Evolutionary conservation across 2,797 vertebrate genomes (phyloP).

Genomic region (Arrhamphus sclerolepis): DNA sequence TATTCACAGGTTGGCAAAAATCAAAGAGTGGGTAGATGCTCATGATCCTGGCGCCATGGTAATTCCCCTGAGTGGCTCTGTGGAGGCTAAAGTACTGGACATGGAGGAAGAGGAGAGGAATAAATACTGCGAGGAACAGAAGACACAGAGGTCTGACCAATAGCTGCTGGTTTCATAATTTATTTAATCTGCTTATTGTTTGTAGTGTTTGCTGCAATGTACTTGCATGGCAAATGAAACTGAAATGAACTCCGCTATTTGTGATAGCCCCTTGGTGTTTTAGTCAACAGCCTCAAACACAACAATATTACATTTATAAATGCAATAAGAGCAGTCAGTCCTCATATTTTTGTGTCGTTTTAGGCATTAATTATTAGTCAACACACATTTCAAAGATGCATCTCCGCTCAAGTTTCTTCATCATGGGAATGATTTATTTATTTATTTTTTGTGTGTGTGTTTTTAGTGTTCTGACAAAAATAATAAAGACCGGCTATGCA

Average conservation of each 20-base stretch:
- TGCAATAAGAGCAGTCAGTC: too few relatives aligned
- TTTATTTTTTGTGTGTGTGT: constrained; percentile 2
- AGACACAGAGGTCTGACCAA: constrained; percentile 94
- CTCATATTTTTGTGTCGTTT: too few relatives aligned
- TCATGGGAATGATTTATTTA: not conserved
- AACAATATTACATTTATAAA: too few relatives aligned
- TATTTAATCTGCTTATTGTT: not conserved
- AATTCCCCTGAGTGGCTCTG: constrained; percentile 94
- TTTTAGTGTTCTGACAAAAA: constrained; percentile 93
- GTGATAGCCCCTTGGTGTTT: not conserved
- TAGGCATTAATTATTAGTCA: not conserved
- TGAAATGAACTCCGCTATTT: too few relatives aligned
- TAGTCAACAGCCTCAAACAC: not conserved
- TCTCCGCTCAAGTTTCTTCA: not conserved
- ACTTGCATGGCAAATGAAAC: too few relatives aligned
- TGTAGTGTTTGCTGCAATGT: not conserved
- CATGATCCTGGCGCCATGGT: constrained; percentile 95
- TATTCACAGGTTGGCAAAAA: constrained; percentile 93
- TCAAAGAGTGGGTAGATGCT: constrained; percentile 99
- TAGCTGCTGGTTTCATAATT: not conserved
- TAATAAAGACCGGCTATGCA: constrained; percentile 96
- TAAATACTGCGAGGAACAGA: constrained; percentile 95
- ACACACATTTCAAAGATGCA: not conserved
- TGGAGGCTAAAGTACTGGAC: constrained; percentile 95
- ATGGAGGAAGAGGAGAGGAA: constrained; percentile 94